Base-by-base conservation (phyloP, 35 echinoderm and acorn worm species). In the Anneissia japonica region DNA sequence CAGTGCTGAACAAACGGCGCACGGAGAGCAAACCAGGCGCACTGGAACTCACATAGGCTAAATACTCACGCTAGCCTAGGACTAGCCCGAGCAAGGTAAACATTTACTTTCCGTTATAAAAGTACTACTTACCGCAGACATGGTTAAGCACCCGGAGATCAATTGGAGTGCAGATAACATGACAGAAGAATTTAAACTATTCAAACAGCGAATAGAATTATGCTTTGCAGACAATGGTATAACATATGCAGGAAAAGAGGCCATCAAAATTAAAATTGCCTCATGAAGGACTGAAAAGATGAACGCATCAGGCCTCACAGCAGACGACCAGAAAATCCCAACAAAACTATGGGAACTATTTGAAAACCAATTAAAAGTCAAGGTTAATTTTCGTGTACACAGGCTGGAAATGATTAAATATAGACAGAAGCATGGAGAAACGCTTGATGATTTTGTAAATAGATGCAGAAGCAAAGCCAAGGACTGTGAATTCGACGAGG, bases 361-460 rank as follows among this genome's bases (percentile, higher is more conserved):
- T 46, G 87, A 83, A 41, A 35, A 38, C 9, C 89, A 90, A 64
- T 30, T 90, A 2, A 26, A 85, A 32, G n/a, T 85, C 12, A 90
- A 85, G 1, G 81, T 85, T 0, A 90, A 90, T 64, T 90, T 90
- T 30, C 46, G 75, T 16, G 76, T 90, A 38, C 89, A 86, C 35
- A 17, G 82, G 0, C 74, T 90, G 14, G 39, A 90, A 39, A 12
- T 85, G 36, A 46, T 77, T 64, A 10, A 39, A 11, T 90, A 40
- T 43, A 81, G 83, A 55, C 84, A 87, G 56, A 37, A 41, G 21
- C 9, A 74, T 13, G 30, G 38, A 31, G 90, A 91, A 86, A 76
- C 46, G 21, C 19, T 91, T 12, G 90, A 87, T 86, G 86, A 84
- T 29, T 88, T 88, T 78, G 46, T 92, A 31, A 83, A 77, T 45